Evolutionary conservation across 2,113 vertebrate genomes (phyloP).

Genomic region (Phoxinus phoxinus): DNA sequence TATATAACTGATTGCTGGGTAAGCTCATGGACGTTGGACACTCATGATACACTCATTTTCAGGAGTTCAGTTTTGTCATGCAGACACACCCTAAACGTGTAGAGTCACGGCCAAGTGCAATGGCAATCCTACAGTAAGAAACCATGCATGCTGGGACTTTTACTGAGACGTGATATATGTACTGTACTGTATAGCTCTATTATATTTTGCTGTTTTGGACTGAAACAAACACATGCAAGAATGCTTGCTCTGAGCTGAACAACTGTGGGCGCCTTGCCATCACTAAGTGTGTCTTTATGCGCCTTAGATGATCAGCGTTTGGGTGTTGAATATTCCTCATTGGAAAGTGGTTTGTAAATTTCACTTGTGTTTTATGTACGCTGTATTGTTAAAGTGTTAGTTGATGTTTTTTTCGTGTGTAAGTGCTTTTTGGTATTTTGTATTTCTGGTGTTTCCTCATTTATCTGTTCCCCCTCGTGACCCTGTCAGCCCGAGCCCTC

Average conservation of each 20-base stretch:
- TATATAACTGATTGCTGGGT: neutral
- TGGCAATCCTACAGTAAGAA: neutral
- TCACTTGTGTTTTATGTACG: neutral
- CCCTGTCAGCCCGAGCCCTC: slow-evolving; percentile 22
- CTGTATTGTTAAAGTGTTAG: neutral
- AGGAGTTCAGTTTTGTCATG: neutral
- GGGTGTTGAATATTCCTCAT: neutral
- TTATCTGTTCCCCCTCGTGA: neutral
- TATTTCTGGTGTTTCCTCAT: slow-evolving; percentile 13
- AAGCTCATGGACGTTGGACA: neutral
- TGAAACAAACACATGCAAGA: neutral
- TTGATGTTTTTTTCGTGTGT: neutral
- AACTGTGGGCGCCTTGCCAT: neutral
- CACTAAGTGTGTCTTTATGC: neutral
- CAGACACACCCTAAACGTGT: slow-evolving; percentile 12
- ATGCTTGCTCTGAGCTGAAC: neutral
- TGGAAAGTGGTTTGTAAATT: neutral
- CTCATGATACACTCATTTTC: neutral
- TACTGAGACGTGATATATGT: neutral
- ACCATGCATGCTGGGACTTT: neutral
- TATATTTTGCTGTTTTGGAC: neutral
- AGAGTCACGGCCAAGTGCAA: neutral
- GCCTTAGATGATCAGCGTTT: neutral
- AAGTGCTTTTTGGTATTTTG: neutral
- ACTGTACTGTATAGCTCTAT: neutral